Evolutionary conservation across 23 tunicate genomes (phyloP).

Genomic region (Ascidia mentula): DNA sequence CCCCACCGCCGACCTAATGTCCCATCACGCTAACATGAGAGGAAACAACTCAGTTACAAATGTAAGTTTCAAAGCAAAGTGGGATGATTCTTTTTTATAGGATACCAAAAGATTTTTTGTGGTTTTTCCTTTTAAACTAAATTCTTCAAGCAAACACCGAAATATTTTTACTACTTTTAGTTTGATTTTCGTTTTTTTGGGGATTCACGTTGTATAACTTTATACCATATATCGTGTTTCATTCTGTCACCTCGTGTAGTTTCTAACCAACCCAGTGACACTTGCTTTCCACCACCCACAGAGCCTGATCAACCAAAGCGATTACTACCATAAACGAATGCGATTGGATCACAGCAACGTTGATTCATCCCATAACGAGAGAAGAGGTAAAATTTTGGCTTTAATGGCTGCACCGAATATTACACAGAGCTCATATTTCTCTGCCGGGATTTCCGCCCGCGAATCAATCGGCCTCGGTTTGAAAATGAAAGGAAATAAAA

Average conservation of each 20-base stretch:
- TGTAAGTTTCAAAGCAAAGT: background rate
- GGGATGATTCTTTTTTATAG: background rate
- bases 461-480: too few relatives aligned
- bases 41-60: conserved; percentile 36
- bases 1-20: conserved; percentile 78
- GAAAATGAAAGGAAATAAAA: too few relatives aligned
- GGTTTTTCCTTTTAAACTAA: too few relatives aligned
- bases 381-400: background rate
- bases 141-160: too few relatives aligned
- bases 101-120: too few relatives aligned
- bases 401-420: too few relatives aligned
- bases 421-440: background rate
- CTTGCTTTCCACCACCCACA: too few relatives aligned
- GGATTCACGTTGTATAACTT: too few relatives aligned
- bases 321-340: conserved; percentile 1
- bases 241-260: background rate
- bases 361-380: background rate
- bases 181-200: too few relatives aligned
- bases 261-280: too few relatives aligned
- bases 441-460: background rate
- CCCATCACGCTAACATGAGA: conserved; percentile 71
- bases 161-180: too few relatives aligned
- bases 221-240: too few relatives aligned
- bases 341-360: background rate
- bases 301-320: conserved; percentile 3